Evolutionary conservation across 2,113 vertebrate species (phyloP).

Genomic region (Entosphenus tridentatus): DNA sequence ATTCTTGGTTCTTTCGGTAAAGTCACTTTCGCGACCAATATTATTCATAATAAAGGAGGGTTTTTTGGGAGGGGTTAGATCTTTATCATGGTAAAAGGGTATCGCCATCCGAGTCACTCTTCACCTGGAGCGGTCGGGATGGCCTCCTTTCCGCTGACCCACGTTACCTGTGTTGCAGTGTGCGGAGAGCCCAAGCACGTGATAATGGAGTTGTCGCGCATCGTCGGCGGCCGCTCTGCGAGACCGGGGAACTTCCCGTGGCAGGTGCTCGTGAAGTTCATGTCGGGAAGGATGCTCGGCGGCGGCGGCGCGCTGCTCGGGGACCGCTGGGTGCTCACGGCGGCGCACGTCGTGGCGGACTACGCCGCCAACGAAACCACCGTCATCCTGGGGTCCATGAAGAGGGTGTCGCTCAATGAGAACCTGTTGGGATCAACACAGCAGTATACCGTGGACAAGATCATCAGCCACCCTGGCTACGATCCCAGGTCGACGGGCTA

Average conservation of each 20-base stretch:
- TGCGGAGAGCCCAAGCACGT: no score
- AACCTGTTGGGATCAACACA: constrained; percentile 17
- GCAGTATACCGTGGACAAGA: constrained; percentile 13
- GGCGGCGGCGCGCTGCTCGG: constrained; percentile 48
- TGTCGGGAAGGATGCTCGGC: constrained; percentile 11
- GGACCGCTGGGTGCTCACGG: constrained; percentile 61
- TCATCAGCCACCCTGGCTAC: constrained; percentile 46
- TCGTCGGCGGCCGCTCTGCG: constrained; percentile 31
- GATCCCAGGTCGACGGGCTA: constrained; percentile 7
- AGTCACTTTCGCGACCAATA: no score
- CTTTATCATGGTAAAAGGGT: no score
- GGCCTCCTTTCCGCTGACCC: no score
- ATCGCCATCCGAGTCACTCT: no score
- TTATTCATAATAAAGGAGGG: no score
- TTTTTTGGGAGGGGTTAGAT: no score
- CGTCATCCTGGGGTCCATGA: constrained; percentile 21
- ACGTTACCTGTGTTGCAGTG: no score
- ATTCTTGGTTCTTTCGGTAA: no score
- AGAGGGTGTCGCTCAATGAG: not conserved
- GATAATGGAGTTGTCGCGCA: constrained; percentile 14
- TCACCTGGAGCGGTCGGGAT: no score
- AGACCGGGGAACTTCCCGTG: constrained; percentile 42
- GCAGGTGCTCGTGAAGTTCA: constrained; percentile 28
- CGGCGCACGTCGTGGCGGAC: constrained; percentile 40
- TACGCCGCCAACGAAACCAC: constrained; percentile 11